These are phyloP conservation scores for Rhamnusium bicolor DNA, from an alignment of 2,888 invertebrate genomes.

Conservation along the genomic window DNA sequence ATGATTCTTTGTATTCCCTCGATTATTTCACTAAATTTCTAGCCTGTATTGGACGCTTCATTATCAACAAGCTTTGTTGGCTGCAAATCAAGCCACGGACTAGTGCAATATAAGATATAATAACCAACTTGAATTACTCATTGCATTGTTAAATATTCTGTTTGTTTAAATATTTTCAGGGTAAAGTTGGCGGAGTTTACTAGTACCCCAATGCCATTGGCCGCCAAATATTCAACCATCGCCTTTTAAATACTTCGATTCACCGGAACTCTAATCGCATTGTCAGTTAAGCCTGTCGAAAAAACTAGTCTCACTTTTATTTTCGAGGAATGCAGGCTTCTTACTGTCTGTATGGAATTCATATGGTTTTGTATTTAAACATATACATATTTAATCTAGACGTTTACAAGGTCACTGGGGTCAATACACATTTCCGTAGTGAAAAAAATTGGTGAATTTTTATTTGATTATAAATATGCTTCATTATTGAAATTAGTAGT, in stretches of 20 bases:
- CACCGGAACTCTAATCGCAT: slow-evolving; percentile 47
- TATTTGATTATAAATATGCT: slow-evolving; percentile 25
- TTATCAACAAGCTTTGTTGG: too few species aligned
- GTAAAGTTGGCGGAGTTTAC: slow-evolving; percentile 13
- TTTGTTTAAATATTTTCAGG: too few species aligned
- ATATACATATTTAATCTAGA: not conserved
- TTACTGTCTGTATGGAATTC: slow-evolving; percentile 18
- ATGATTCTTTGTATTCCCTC: too few species aligned
- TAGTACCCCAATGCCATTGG: slow-evolving; percentile 52
- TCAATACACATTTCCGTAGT: slow-evolving; percentile 34
- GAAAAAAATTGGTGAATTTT: slow-evolving; percentile 29
- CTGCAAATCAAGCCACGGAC: too few species aligned
- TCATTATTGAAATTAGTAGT: slow-evolving; percentile 4
- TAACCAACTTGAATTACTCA: too few species aligned
- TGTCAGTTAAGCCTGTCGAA: slow-evolving; percentile 27
- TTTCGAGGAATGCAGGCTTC: slow-evolving; percentile 30
- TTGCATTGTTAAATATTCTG: too few species aligned
- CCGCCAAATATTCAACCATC: slow-evolving; percentile 55
- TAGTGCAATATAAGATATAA: too few species aligned
- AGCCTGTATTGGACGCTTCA: too few species aligned
- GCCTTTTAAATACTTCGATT: slow-evolving; percentile 47
- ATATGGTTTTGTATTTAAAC: slow-evolving; percentile 23
- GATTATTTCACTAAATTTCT: too few species aligned
- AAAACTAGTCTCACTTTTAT: slow-evolving; percentile 36
- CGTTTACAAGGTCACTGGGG: slow-evolving; percentile 33